Evolutionary conservation across 2,888 invertebrate genomes (phyloP), one percentile per base, ranked within the genome.

Genomic region (Tanytarsus gracilentus): DNA sequence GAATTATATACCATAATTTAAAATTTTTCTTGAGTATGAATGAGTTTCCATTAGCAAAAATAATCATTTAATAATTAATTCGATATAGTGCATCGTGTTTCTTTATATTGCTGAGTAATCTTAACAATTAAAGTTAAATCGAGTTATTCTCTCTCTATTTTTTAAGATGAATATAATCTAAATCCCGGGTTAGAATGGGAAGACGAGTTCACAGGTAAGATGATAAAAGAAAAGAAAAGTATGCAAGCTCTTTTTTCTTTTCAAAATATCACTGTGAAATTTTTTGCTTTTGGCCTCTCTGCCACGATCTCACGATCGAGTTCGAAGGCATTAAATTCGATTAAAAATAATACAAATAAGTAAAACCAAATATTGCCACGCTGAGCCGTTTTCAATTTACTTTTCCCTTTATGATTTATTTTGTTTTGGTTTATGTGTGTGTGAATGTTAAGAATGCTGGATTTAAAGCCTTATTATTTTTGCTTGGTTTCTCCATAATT

Each of bases 111-210:
- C n/a, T n/a, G n/a, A n/a, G n/a, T n/a, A n/a, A n/a, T n/a, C n/a
- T n/a, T 40, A 51, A 59, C 25, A 56, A 62, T 53, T 63, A 61
- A 65, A 66, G 63, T 62, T 68, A 68, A 67, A 67, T 66, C 69
- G 44, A 29, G 66, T 65, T 62, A 63, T 49, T 63, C 60, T 64
- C 65, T 63, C 53, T 62, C 79, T 77, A 79, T 71, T 71, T 84
- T 86, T 88, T 87, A 90, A 93, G 93, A 93, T 85, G 93, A 93
- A 84, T 93, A 93, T 91, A 92, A 93, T 92, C 91, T 93, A 86
- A 92, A 92, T 86, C 92, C 92, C 85, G 91, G 91, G 89, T 92
- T 94, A 92, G 94, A 94, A 83, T 94, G 94, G 94, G 94, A 94
- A 86, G 94, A 94, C 90, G 94, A 94, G 83, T 94, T 94, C 81